Base-by-base conservation (phyloP, 2,797 vertebrate genomes). In the Rhyacichthys aspro region DNA sequence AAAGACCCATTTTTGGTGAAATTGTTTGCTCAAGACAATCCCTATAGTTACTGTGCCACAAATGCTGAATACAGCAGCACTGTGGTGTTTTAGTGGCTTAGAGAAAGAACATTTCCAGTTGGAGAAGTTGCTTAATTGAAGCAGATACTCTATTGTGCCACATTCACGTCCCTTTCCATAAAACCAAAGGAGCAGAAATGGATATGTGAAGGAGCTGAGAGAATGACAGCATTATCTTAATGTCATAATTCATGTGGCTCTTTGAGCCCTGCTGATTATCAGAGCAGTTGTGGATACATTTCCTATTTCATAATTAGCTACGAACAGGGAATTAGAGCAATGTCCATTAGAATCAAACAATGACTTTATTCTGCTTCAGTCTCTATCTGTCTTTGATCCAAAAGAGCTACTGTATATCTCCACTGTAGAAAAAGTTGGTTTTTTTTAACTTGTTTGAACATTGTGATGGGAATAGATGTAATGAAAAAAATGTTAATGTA, bases 121-220 rank as follows among this genome's bases (percentile, higher is more conserved):
- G 74, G 79, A 86, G 84, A 86, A 85, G 78, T 88, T 86, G 77
- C 72, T 72, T 88, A 90, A 91, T 89, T 89, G 83, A 87, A 86
- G 78, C 78, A n/a, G n/a, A n/a, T n/a, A n/a, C n/a, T n/a, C 74
- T 55, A 88, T 89, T 86, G 81, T 86, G 74, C 59, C 78, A 76
- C 64, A 69, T 70, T 55, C 68, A 72, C 23, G 59, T 28, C 75
- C 77, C 68, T 75, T 68, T 80, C 61, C 81, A 68, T 42, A 50
- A 72, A 89, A 83, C 66, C 72, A 77, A 73, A 78, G 70, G 71
- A 84, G 82, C 55, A 71, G 82, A 86, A 82, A 76, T 78, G 60
- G 78, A 76, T 61, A 73, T 72, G 82, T 81, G 78, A 87, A 90
- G 79, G 71, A 74, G 76, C 62, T 37, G 17, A 77, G 81, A 82